Conservation (phyloP, 2,797 vertebrate species). For the Serranus cabrilla region DNA sequence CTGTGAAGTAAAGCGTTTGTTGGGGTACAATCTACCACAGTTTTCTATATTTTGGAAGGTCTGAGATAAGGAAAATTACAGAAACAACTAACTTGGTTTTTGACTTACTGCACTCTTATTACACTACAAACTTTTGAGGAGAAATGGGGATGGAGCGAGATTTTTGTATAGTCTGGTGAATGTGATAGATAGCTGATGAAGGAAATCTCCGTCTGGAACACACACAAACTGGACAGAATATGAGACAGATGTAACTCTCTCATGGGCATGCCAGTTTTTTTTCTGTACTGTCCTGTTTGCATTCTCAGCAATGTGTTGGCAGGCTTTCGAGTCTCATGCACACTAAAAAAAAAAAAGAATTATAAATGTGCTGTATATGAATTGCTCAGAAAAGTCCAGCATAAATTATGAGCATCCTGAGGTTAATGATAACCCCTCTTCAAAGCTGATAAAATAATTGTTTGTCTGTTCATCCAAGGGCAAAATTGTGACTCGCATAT, state of each 20-base stretch:
- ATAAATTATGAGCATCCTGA: not conserved
- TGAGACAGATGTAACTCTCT: conserved; percentile 16
- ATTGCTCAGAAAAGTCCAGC: not conserved
- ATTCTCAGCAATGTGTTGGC: conserved; percentile 11
- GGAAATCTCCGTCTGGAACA: conserved; percentile 17
- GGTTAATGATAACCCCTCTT: not conserved
- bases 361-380: not conserved
- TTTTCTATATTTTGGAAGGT: not conserved
- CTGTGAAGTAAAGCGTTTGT: conserved; percentile 38
- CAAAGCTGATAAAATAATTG: not conserved
- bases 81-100: not conserved
- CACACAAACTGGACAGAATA: conserved; percentile 11
- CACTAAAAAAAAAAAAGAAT: not conserved
- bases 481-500: not conserved
- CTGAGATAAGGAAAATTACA: not conserved
- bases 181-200: conserved; percentile 20
- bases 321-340: not conserved
- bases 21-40: not conserved
- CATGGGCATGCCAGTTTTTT: conserved; percentile 13
- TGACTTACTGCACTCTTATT: not conserved
- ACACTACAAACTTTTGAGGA: no score
- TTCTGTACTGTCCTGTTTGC: not conserved
- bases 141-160: no score
- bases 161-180: conserved; percentile 14
- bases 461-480: no score